phyloP scores from a whole-genome alignment of 2,888 invertebrate genomes.

The Mesorhabditis spiculigera region DNA sequence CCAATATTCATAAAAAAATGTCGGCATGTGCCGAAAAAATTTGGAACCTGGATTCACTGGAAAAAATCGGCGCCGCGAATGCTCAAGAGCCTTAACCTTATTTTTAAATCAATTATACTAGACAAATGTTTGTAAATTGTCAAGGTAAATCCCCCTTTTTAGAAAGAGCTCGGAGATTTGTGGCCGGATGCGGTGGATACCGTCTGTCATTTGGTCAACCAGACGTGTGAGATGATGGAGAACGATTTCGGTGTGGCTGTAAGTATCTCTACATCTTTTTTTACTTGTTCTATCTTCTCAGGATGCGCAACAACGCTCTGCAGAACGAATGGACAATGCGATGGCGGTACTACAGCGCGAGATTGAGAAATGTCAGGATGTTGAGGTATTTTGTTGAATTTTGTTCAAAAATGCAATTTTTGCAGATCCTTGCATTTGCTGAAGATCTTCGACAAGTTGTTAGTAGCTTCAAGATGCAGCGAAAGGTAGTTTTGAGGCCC shows the following conservation, averaged over 20 bases:
- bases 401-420: background rate
- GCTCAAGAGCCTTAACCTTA: no score
- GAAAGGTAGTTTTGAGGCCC: background rate
- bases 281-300: background rate
- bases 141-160: background rate
- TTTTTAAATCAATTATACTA: no score
- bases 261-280: background rate
- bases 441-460: background rate
- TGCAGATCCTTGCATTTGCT: background rate
- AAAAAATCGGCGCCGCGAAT: no score
- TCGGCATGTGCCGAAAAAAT: no score
- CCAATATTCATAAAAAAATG: no score
- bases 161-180: background rate
- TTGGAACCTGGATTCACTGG: no score
- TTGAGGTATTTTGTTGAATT: background rate
- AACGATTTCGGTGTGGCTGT: conserved; percentile 7
- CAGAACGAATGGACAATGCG: background rate
- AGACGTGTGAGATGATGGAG: conserved; percentile 9
- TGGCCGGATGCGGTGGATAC: conserved; percentile 22
- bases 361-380: background rate
- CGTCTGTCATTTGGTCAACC: conserved; percentile 17
- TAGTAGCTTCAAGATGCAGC: background rate
- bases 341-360: background rate
- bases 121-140: no score
- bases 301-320: background rate